A percentile compares a stretch with the other conserved stretches of the same genome.
Evolutionary conservation across 2,888 invertebrate species (phyloP).

Genomic region (Sisyra nigra): DNA sequence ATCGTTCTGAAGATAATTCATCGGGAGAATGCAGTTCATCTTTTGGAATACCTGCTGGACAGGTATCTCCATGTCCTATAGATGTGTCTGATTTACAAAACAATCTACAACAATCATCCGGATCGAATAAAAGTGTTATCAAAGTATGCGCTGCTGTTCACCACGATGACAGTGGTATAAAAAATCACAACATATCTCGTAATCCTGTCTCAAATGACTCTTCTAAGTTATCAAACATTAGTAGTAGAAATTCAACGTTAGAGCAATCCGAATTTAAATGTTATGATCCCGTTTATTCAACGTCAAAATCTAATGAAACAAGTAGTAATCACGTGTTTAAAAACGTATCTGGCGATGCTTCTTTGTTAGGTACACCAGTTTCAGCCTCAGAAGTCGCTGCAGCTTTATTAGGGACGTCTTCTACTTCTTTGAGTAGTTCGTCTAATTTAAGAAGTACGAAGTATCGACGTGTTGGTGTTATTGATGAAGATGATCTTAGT

Average conservation of each 20-base stretch:
- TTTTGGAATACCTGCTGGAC: slow-evolving; percentile 18
- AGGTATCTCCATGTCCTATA: slow-evolving; percentile 14
- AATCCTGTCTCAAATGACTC: slow-evolving; percentile 8
- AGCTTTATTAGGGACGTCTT: slow-evolving; percentile 33
- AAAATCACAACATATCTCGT: slow-evolving; percentile 6
- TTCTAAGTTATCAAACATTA: slow-evolving; percentile 9
- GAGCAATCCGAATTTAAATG: slow-evolving; percentile 10
- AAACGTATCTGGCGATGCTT: slow-evolving; percentile 29
- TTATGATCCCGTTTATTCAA: slow-evolving; percentile 10
- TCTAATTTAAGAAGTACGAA: slow-evolving; percentile 19
- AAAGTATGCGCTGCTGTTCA: slow-evolving; percentile 20
- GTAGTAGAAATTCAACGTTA: slow-evolving; percentile 8
- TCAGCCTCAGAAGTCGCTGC: slow-evolving; percentile 35
- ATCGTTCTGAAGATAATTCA: slow-evolving; percentile 19
- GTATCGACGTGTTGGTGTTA: slow-evolving; percentile 23
- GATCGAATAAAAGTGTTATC: slow-evolving; percentile 7
- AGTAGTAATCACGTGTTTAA: slow-evolving; percentile 23
- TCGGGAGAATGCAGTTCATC: slow-evolving; percentile 20
- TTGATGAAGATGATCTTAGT: slow-evolving; percentile 46
- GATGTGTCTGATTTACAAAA: background rate
- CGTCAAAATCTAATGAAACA: slow-evolving; percentile 17
- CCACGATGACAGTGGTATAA: slow-evolving; percentile 16
- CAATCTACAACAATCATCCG: slow-evolving; percentile 8
- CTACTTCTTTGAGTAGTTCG: slow-evolving; percentile 26
- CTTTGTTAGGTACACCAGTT: slow-evolving; percentile 29